Evolutionary conservation across 2,797 vertebrate genomes (phyloP).

Genomic region (Sylvia borin): DNA sequence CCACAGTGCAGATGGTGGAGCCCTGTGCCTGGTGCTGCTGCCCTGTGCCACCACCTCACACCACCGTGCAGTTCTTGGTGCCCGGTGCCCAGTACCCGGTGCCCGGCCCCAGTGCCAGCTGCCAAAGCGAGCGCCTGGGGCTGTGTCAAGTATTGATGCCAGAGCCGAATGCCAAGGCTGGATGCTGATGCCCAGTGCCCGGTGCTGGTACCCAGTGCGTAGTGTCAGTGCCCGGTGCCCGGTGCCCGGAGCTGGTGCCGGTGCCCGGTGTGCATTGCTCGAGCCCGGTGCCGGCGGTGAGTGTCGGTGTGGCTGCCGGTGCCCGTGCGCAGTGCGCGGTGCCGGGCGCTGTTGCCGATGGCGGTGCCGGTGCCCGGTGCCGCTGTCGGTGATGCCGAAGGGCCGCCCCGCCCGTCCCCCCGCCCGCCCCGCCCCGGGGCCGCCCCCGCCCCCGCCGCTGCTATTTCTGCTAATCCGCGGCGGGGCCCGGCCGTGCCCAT

Average conservation of each 20-base stretch:
- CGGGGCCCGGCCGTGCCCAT: constrained; percentile 10
- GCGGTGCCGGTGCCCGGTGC: neutral
- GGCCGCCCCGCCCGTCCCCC: neutral
- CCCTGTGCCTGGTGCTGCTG: neutral
- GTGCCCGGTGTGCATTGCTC: too few relatives aligned
- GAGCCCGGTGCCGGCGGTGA: too few relatives aligned
- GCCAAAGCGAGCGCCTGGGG: neutral
- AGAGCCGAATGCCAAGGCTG: neutral
- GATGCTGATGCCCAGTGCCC: neutral
- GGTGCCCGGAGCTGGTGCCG: too few relatives aligned
- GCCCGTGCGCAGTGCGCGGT: too few relatives aligned
- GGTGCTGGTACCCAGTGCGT: neutral
- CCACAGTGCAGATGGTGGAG: neutral
- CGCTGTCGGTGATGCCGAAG: neutral
- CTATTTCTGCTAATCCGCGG: constrained; percentile 31
- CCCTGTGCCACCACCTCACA: neutral
- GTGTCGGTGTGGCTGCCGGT: too few relatives aligned
- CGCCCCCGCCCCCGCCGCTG: neutral
- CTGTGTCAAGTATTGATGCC: neutral
- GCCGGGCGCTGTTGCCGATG: neutral
- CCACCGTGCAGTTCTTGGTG: neutral
- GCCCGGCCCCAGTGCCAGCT: too few relatives aligned
- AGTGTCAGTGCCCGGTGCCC: too few relatives aligned
- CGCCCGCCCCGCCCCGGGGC: neutral
- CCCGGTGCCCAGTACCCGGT: neutral